Percentiles rank a stretch among this genome's conserved stretches.
phyloP scores from a whole-genome alignment of 2,888 invertebrate genomes.

The Criorhina ranunculi region DNA sequence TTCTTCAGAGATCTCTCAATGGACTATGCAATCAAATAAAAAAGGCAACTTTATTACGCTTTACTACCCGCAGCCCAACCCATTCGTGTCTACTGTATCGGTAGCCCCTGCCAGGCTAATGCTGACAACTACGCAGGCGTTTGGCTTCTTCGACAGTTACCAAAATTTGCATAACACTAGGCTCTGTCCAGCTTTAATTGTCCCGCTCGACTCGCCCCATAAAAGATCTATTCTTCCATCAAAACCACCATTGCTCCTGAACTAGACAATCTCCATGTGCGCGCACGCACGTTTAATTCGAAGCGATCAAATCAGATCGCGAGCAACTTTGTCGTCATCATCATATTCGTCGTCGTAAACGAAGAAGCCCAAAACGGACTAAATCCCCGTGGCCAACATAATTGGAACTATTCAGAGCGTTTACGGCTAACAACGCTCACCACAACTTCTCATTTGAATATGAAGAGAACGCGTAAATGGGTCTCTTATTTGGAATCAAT shows the following conservation, averaged over 20 bases:
- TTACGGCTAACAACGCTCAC: conserved; percentile 48
- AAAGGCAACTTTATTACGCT: conserved; percentile 58
- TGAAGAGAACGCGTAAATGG: conserved; percentile 72
- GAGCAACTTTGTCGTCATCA: conserved; percentile 52
- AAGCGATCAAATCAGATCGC: conserved; percentile 45
- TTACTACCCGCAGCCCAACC: conserved; percentile 24
- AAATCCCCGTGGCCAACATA: conserved; percentile 41
- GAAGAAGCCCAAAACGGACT: conserved; percentile 15
- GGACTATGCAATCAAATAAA: conserved; percentile 58
- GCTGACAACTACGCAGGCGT: conserved; percentile 61
- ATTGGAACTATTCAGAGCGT: conserved; percentile 73
- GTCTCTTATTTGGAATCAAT: conserved; percentile 65
- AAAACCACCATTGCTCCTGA: conserved; percentile 39
- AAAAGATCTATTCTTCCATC: conserved; percentile 36
- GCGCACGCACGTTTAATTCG: conserved; percentile 44
- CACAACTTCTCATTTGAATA: conserved; percentile 69
- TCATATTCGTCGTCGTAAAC: conserved; percentile 18
- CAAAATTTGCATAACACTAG: conserved; percentile 72
- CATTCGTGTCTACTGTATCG: conserved; percentile 56
- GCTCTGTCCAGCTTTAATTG: conserved; percentile 54
- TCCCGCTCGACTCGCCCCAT: conserved; percentile 38
- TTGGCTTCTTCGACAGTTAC: conserved; percentile 22
- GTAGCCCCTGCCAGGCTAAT: conserved; percentile 35
- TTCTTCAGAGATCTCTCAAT: conserved; percentile 22
- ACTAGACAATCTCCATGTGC: conserved; percentile 34